These are phyloP conservation scores for Psephotus haematonotus DNA, from an alignment of 2,113 vertebrate species.

Conservation along the genomic window DNA sequence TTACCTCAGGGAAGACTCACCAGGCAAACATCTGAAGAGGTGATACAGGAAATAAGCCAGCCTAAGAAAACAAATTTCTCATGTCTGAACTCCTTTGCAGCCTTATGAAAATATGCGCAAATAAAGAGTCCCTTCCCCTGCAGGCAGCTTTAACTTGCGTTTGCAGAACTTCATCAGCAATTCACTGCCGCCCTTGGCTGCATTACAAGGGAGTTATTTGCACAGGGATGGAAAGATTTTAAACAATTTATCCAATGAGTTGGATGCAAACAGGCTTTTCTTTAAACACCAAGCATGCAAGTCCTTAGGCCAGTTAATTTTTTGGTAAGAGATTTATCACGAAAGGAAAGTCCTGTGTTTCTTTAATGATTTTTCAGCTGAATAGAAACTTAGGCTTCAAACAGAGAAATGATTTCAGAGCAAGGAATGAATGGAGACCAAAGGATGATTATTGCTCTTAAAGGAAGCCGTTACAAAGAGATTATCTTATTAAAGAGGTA, in stretches of 20 bases:
- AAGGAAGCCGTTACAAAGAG: neutral
- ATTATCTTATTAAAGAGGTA: neutral
- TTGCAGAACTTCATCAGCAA: constrained; percentile 7
- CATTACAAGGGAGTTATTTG: neutral
- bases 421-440: neutral
- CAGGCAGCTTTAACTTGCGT: neutral
- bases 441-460: neutral
- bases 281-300: constrained; percentile 12
- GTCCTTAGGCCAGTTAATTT: neutral
- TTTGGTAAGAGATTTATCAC: constrained; percentile 32
- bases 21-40: neutral
- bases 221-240: neutral
- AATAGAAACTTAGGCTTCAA: constrained; percentile 35
- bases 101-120: neutral
- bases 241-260: neutral
- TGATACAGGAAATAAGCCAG: neutral
- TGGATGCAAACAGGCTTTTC: constrained; percentile 18
- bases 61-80: neutral
- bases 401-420: neutral
- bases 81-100: neutral
- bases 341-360: neutral
- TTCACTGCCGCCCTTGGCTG: constrained; percentile 23
- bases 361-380: constrained; percentile 7
- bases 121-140: neutral
- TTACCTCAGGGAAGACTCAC: neutral